Base-by-base conservation (phyloP, 2,113 vertebrate species). In the Haemorhous mexicanus region DNA sequence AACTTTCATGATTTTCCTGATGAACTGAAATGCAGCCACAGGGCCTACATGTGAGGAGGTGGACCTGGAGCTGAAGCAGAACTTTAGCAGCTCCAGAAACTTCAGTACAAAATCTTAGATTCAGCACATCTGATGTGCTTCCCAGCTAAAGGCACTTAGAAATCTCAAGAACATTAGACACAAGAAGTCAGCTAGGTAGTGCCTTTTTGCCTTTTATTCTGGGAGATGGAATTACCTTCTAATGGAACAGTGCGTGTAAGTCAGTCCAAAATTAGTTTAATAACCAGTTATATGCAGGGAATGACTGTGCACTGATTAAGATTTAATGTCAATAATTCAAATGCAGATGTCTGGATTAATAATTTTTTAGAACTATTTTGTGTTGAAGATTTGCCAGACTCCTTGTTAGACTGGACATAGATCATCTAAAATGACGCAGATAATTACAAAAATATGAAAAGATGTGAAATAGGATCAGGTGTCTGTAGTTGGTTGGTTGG, bases 221-320 rank as follows among this genome's bases (percentile, higher is more conserved):
- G 16, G 59, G 23, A 87, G 7, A 39, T 16, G 55, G 55, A 87
- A 84, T 75, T 78, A 47, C 4, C 7, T 81, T 87, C 74, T 75
- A 81, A 75, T 72, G 62, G 72, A 87, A 68, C 39, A 72, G 56
- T 63, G 32, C 13, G 30, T 72, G 56, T 67, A 55, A 86, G 35
- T 59, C 61, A 81, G 39, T 39, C 41, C 61, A 83, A 91, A 95
- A 91, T 55, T 78, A 72, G 56, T 56, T 50, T 78, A 82, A 89
- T 84, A 78, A 37, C 14, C 39, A 39, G 30, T 75, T 93, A 67
- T 75, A 74, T 16, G 18, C 14, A 91, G 20, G 52, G 52, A 87
- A 80, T 43, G 30, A 78, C 47, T 52, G 9, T 70, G 17, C 21
- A 59, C 7, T 75, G n/a, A 63, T 87, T 67, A 59, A 84, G 50